phyloP scores from a whole-genome alignment of 2,113 vertebrate species.

The Malaclemys terrapin region DNA sequence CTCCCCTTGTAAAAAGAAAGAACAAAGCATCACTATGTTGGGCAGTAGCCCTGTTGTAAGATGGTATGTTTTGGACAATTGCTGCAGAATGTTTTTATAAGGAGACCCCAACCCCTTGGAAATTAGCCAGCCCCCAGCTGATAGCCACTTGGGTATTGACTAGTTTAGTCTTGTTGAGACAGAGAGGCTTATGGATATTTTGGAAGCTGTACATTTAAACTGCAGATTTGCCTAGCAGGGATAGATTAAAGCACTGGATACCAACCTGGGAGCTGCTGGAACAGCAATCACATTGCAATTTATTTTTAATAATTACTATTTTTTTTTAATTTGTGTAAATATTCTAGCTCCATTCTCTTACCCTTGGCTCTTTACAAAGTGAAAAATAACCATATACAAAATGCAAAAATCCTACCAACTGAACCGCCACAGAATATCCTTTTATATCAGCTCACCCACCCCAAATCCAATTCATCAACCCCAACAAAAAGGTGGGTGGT shows the following conservation, averaged over 20 bases:
- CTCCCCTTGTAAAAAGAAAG: not conserved
- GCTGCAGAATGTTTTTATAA: not conserved
- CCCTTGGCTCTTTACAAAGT: slow-evolving; percentile 28
- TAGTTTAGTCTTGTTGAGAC: slow-evolving; percentile 16
- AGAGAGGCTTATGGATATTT: not conserved
- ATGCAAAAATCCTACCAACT: slow-evolving; percentile 13
- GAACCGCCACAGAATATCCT: not conserved
- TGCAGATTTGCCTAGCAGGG: slow-evolving; percentile 64
- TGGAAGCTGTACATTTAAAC: not conserved
- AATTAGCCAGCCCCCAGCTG: not conserved
- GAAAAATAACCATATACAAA: slow-evolving; percentile 23
- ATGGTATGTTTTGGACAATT: not conserved
- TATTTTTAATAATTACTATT: slow-evolving; percentile 51
- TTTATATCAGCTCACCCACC: not conserved
- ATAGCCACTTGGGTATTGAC: not conserved
- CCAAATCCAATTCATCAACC: not conserved
- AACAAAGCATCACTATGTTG: not conserved
- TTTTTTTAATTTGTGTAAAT: slow-evolving; percentile 61
- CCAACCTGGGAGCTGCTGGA: slow-evolving; percentile 20
- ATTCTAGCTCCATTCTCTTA: slow-evolving; percentile 16
- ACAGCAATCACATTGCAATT: not conserved
- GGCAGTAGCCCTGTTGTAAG: not conserved
- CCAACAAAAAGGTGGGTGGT: not conserved
- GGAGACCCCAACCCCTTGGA: not conserved
- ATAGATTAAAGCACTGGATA: not conserved